These are phyloP conservation scores for Propithecus coquereli DNA, from an alignment of 2,113 vertebrate species.

Conservation along the genomic window DNA sequence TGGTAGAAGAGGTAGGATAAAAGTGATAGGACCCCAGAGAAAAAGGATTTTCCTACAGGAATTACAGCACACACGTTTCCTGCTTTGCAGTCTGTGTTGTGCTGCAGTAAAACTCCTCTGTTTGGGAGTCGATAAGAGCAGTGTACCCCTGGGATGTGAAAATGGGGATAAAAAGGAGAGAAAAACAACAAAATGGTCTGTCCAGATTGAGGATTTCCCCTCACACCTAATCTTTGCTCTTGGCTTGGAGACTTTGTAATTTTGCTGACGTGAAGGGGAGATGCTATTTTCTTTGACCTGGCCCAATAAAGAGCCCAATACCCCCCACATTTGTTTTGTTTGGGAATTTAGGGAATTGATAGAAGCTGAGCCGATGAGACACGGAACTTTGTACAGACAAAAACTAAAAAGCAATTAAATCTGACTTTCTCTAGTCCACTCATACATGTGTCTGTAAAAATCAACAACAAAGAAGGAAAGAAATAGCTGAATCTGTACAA, in stretches of 20 bases:
- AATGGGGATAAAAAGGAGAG: not conserved
- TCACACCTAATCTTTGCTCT: not conserved
- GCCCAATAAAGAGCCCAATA: not conserved
- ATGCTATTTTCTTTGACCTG: not conserved
- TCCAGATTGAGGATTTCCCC: not conserved
- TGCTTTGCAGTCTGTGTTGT: not conserved
- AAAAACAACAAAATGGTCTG: not conserved
- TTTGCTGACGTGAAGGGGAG: not conserved
- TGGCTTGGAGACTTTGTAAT: not conserved
- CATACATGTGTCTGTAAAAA: not conserved
- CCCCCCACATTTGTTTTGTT: not conserved
- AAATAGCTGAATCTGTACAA: not conserved
- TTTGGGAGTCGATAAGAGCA: not conserved
- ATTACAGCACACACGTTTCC: not conserved
- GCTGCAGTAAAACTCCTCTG: conserved; percentile 18
- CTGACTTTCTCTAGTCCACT: not conserved
- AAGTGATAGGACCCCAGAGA: not conserved
- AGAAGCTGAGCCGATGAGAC: not conserved
- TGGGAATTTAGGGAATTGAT: not conserved
- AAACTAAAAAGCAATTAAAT: not conserved
- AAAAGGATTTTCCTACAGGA: not conserved
- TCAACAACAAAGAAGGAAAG: not conserved
- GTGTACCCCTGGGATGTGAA: not conserved
- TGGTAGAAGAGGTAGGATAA: not conserved
- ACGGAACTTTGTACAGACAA: not conserved